These are phyloP conservation scores for Scomberomorus guttatus DNA, from an alignment of 2,797 vertebrate species.

Conservation along the genomic window DNA sequence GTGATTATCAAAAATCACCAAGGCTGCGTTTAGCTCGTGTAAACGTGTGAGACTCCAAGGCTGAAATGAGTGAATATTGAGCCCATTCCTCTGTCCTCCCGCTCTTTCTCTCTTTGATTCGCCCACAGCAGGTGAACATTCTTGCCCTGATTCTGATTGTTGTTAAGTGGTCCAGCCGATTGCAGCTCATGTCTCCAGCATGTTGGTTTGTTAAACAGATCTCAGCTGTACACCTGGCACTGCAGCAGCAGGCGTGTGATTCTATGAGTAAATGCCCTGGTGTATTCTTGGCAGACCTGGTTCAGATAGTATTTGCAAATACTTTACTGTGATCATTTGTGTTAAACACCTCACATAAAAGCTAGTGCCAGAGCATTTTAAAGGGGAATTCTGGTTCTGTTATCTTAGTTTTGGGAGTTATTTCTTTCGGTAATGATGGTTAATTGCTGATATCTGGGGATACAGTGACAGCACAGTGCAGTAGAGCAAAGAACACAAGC, in stretches of 20 bases:
- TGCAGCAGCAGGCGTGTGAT: slow-evolving; percentile 19
- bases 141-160: slow-evolving; percentile 70
- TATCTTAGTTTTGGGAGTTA: not conserved
- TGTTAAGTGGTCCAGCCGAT: slow-evolving; percentile 50
- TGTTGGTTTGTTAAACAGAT: slow-evolving; percentile 53
- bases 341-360: slow-evolving; percentile 22
- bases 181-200: slow-evolving; percentile 46
- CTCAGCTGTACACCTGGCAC: slow-evolving; percentile 12
- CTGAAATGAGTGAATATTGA: slow-evolving; percentile 67
- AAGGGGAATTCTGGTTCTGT: not conserved
- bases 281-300: slow-evolving; percentile 43
- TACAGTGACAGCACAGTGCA: not conserved
- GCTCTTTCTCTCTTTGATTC: slow-evolving; percentile 58
- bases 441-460: not conserved
- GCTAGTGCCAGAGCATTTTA: slow-evolving; percentile 6
- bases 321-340: slow-evolving; percentile 15
- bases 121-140: slow-evolving; percentile 68
- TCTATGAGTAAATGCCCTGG: slow-evolving; percentile 31
- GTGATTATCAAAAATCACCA: slow-evolving; percentile 74
- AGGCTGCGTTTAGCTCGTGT: slow-evolving; percentile 42
- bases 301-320: slow-evolving; percentile 57
- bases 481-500: slow-evolving; percentile 3
- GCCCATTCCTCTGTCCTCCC: slow-evolving; percentile 40
- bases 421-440: not conserved
- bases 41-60: slow-evolving; percentile 50